Evolutionary conservation across 2,888 invertebrate species (phyloP).

Genomic region (Hypselothyrea guttata): DNA sequence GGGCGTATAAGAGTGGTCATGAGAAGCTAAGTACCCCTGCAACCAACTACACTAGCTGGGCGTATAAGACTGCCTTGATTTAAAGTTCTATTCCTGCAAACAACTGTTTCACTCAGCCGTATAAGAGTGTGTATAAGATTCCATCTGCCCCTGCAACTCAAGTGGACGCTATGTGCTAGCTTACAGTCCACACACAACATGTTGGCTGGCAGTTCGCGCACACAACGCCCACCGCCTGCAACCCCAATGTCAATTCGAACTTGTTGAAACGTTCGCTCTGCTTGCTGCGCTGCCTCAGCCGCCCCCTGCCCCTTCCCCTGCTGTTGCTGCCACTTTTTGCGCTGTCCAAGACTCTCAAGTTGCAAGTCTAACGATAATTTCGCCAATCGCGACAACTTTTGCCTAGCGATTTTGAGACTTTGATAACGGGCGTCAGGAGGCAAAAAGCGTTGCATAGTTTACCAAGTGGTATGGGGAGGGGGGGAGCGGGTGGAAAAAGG

Average conservation of each 20-base stretch:
- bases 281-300: not conserved
- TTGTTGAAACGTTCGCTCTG: not conserved
- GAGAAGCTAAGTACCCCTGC: too few relatives aligned
- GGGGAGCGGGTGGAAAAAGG: not conserved
- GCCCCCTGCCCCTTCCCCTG: not conserved
- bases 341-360: slow-evolving; percentile 23
- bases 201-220: not conserved
- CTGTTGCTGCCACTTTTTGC: not conserved
- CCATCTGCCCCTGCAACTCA: slow-evolving; percentile 34
- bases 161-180: slow-evolving; percentile 28
- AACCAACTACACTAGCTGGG: too few relatives aligned
- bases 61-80: too few relatives aligned
- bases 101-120: too few relatives aligned
- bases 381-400: slow-evolving; percentile 48
- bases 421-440: slow-evolving; percentile 45
- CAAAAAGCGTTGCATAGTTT: slow-evolving; percentile 31
- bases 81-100: too few relatives aligned
- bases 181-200: not conserved
- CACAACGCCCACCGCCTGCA: slow-evolving; percentile 35
- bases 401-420: slow-evolving; percentile 54
- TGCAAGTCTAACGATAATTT: slow-evolving; percentile 42
- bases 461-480: not conserved
- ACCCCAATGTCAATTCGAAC: slow-evolving; percentile 9
- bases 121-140: not conserved
- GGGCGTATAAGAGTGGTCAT: too few relatives aligned